phyloP scores from a whole-genome alignment of 2,113 vertebrate species.

The Nasalis larvatus region DNA sequence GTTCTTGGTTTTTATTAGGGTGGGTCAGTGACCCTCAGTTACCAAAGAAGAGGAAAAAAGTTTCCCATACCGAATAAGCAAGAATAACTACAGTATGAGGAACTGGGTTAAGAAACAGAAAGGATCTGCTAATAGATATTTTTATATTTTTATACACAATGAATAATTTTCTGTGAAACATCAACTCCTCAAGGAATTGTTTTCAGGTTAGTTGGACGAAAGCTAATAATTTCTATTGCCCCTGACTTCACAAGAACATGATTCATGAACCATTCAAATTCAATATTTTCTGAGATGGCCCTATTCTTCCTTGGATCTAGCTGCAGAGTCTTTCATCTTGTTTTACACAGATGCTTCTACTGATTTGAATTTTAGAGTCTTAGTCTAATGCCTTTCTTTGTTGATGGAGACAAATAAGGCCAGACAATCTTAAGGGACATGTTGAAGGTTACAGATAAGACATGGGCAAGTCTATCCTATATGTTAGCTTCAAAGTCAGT shows the following conservation, averaged over 20 bases:
- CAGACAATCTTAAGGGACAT: not conserved
- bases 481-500: not conserved
- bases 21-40: not conserved
- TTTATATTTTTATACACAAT: not conserved
- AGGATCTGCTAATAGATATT: not conserved
- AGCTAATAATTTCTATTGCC: not conserved
- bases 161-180: not conserved
- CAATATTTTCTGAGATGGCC: not conserved
- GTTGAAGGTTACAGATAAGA: not conserved
- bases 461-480: not conserved
- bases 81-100: not conserved
- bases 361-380: not conserved
- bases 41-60: not conserved
- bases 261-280: not conserved
- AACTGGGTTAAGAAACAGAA: not conserved
- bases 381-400: not conserved
- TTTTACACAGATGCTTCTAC: not conserved
- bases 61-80: not conserved
- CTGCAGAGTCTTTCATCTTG: not conserved
- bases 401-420: not conserved
- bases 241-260: not conserved
- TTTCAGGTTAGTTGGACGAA: not conserved
- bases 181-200: not conserved
- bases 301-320: not conserved
- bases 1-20: slow-evolving; percentile 36